These are phyloP conservation scores for Calephelis nemesis DNA, from an alignment of 1,140 invertebrate genomes.

Conservation along the genomic window DNA sequence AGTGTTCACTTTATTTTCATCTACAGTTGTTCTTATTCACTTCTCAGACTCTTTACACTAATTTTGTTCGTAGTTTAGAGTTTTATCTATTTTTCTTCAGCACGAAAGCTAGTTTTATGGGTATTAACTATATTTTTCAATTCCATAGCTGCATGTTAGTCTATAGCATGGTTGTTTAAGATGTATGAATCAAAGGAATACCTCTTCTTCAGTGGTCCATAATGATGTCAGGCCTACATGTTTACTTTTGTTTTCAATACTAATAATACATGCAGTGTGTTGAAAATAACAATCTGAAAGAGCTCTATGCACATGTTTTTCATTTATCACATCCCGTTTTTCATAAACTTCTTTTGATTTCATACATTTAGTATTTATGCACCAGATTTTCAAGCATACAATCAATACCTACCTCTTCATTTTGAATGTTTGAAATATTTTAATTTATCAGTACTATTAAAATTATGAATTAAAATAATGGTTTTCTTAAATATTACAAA, in stretches of 20 bases:
- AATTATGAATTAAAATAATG: no score
- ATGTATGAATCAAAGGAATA: slow-evolving; percentile 65
- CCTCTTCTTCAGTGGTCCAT: slow-evolving; percentile 76
- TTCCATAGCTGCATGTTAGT: slow-evolving; percentile 40
- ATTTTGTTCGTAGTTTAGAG: background rate
- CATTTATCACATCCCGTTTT: background rate
- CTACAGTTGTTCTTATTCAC: slow-evolving; percentile 8
- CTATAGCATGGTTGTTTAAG: slow-evolving; percentile 38
- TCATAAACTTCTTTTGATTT: no score
- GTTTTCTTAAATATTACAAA: no score
- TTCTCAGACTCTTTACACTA: background rate
- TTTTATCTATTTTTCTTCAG: background rate
- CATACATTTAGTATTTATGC: no score
- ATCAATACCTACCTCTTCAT: no score
- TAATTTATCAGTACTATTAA: no score
- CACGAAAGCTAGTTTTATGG: slow-evolving; percentile 13
- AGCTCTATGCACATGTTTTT: background rate
- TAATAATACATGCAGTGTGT: slow-evolving; percentile 27
- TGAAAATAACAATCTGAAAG: background rate
- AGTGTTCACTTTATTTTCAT: slow-evolving; percentile 26
- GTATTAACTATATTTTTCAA: slow-evolving; percentile 19
- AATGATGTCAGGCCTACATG: slow-evolving; percentile 63
- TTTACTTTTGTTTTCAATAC: slow-evolving; percentile 68
- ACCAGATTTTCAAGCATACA: no score
- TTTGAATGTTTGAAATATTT: no score